Percentiles rank a stretch among this genome's conserved stretches.
Conservation (phyloP, 2,888 invertebrate species). For the Argyra leucocephala region DNA sequence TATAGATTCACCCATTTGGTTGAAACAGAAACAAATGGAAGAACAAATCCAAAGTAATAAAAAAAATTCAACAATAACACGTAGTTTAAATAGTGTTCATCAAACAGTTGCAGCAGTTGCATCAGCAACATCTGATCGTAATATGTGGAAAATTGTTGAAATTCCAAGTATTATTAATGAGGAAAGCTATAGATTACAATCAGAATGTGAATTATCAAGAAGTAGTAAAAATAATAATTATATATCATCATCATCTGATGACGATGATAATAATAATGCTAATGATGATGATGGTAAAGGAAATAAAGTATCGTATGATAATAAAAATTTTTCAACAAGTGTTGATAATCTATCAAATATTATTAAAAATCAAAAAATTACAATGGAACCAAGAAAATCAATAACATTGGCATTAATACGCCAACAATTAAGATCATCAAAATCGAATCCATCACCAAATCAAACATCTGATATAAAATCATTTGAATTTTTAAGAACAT, state of each 20-base stretch:
- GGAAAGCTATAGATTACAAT: conserved; percentile 24
- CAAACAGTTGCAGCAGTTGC: conserved; percentile 43
- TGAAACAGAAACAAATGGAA: conserved; percentile 45
- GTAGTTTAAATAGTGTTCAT: conserved; percentile 31
- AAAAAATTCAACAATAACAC: conserved; percentile 30
- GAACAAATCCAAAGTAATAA: conserved; percentile 30
- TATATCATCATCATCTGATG: background rate
- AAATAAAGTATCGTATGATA: conserved; percentile 35
- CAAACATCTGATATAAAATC: background rate
- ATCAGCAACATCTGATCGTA: conserved; percentile 40
- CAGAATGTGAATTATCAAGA: conserved; percentile 21
- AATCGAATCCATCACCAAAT: background rate
- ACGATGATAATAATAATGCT: conserved; percentile 10
- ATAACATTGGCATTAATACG: conserved; percentile 8
- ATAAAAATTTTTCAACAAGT: conserved; percentile 36
- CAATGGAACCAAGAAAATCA: conserved; percentile 13
- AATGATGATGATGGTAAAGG: conserved; percentile 17
- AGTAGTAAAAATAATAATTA: conserved; percentile 21
- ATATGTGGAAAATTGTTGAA: conserved; percentile 49
- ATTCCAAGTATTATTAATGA: conserved; percentile 40
- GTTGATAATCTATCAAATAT: conserved; percentile 29
- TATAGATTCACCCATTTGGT: conserved; percentile 52
- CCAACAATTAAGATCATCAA: background rate
- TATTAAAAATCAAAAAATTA: conserved; percentile 22
- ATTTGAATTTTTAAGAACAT: background rate